These are phyloP conservation scores for Bergia sp. DNA, from an alignment of 92 coral and sea anemone species.

Conservation along the genomic window DNA sequence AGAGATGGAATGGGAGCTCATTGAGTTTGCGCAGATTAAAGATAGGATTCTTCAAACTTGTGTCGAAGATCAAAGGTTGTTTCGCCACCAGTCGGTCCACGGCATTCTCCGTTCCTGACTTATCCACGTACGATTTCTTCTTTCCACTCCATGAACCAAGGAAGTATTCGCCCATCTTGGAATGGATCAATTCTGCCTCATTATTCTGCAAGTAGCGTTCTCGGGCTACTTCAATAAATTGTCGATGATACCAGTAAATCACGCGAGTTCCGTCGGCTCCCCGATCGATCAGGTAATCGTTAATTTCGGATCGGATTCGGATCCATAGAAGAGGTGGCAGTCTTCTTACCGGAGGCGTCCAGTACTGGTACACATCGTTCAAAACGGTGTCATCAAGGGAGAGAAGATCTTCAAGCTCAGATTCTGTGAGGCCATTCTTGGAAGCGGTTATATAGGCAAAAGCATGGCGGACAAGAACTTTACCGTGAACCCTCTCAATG, in stretches of 20 bases:
- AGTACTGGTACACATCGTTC: slow-evolving; percentile 97
- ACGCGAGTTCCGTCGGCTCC: slow-evolving; percentile 97
- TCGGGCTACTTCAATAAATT: slow-evolving; percentile 92
- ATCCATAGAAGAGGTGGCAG: slow-evolving; percentile 97
- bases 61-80: slow-evolving; percentile 86
- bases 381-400: slow-evolving; percentile 96
- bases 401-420: slow-evolving; percentile 94
- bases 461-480: slow-evolving; percentile 82
- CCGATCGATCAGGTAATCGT: slow-evolving; percentile 91
- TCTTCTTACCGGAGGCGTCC: slow-evolving; percentile 98
- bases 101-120: slow-evolving; percentile 74
- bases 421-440: slow-evolving; percentile 90
- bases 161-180: slow-evolving; percentile 88
- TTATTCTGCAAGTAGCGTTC: slow-evolving; percentile 77
- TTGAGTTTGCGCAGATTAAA: slow-evolving; percentile 89
- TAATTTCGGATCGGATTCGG: slow-evolving; percentile 91
- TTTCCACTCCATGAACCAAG: slow-evolving; percentile 89
- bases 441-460: slow-evolving; percentile 94
- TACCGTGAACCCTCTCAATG: slow-evolving; percentile 86
- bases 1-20: slow-evolving; percentile 90
- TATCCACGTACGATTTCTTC: slow-evolving; percentile 88
- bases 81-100: slow-evolving; percentile 89
- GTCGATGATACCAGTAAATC: slow-evolving; percentile 97
- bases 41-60: slow-evolving; percentile 70
- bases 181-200: slow-evolving; percentile 71